Evolutionary conservation across 2,797 vertebrate genomes (phyloP).

Genomic region (Sebastes matsubarae): DNA sequence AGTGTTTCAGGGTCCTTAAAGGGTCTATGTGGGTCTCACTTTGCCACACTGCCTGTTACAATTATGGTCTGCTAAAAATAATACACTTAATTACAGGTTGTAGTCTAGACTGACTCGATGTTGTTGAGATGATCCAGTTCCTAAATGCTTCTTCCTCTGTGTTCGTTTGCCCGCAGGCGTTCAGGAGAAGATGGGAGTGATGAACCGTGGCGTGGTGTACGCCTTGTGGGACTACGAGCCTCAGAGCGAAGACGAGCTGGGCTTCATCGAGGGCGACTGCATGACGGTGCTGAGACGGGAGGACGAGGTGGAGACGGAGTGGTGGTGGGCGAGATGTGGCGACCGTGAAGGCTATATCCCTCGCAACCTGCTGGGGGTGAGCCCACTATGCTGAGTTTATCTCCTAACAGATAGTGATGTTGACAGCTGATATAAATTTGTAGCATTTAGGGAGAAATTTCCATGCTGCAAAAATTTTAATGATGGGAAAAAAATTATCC

Average conservation of each 20-base stretch:
- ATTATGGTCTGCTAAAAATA: not conserved
- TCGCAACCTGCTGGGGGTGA: constrained; percentile 93
- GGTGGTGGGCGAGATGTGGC: constrained; percentile 94
- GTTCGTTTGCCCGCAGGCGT: constrained; percentile 81
- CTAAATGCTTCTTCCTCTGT: not conserved
- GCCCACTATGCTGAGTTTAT: accelerated
- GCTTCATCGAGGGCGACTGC: constrained; percentile 90
- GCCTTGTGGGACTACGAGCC: constrained; percentile 91
- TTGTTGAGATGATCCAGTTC: not conserved
- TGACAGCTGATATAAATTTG: accelerated
- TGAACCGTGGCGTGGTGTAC: constrained; percentile 95
- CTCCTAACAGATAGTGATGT: not conserved
- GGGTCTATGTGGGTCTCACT: not conserved
- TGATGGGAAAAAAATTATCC: not conserved
- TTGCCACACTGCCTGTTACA: not conserved
- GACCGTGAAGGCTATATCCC: constrained; percentile 92
- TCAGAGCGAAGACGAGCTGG: constrained; percentile 88
- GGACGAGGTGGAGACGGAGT: constrained; percentile 88
- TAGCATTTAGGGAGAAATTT: not conserved
- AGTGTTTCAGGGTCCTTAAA: not conserved
- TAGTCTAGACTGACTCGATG: not conserved
- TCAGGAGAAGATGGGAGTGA: constrained; percentile 98
- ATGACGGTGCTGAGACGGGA: constrained; percentile 90
- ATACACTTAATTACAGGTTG: not conserved
- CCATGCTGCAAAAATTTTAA: not conserved